Percentiles rank a stretch among this genome's conserved stretches.
Evolutionary conservation across 2,888 invertebrate genomes (phyloP).

Genomic region (Sinohyriopsis cumingii): DNA sequence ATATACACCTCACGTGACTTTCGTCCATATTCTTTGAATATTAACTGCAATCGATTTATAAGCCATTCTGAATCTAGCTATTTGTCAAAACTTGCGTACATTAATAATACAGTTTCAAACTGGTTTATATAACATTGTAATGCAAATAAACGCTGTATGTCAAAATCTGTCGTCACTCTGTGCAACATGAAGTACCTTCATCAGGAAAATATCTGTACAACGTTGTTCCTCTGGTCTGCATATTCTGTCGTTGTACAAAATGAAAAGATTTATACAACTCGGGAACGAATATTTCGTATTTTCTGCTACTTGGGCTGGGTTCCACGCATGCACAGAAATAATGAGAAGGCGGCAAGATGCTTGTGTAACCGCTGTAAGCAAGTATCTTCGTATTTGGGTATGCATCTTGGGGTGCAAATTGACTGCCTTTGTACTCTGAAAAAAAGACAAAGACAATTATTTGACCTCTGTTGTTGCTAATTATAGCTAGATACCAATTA

Average conservation of each 20-base stretch:
- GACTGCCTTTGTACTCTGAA: constrained; percentile 20
- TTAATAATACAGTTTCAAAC: too few species aligned
- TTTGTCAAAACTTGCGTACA: too few species aligned
- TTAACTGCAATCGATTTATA: too few species aligned
- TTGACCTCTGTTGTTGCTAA: too few species aligned
- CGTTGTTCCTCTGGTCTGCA: neutral
- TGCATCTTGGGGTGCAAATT: constrained; percentile 13
- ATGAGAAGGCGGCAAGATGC: constrained; percentile 14
- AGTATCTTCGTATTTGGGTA: neutral
- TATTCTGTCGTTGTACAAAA: constrained; percentile 1
- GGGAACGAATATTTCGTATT: constrained; percentile 9
- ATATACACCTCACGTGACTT: too few species aligned
- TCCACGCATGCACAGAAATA: constrained; percentile 16
- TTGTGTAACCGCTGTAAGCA: constrained; percentile 6
- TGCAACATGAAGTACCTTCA: neutral
- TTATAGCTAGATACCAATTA: too few species aligned
- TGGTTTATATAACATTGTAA: too few species aligned
- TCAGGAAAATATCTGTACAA: constrained; percentile 5
- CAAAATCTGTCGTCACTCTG: too few species aligned
- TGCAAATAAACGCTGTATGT: too few species aligned
- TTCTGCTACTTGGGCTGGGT: constrained; percentile 2
- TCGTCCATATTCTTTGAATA: too few species aligned
- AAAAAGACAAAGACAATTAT: neutral
- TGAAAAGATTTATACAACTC: constrained; percentile 15
- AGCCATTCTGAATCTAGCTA: too few species aligned